phyloP scores from a whole-genome alignment of 1,140 invertebrate genomes.

The Diorhabda sublineata region DNA sequence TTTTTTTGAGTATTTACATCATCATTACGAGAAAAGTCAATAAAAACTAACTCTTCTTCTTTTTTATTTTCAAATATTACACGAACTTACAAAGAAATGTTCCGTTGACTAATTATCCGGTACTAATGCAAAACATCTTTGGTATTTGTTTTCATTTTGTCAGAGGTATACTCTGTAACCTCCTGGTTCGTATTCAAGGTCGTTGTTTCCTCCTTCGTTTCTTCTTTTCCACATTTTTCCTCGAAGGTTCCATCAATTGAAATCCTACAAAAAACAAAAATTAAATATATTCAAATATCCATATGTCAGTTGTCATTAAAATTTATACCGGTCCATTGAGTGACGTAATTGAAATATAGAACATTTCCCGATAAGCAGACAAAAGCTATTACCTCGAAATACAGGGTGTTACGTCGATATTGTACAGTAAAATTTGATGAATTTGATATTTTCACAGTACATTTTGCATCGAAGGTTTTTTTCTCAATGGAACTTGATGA shows the following conservation, averaged over 20 bases:
- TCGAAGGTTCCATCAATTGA: background rate
- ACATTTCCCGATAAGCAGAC: too few species aligned
- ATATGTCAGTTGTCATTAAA: too few species aligned
- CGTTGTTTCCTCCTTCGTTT: background rate
- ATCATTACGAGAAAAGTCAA: conserved; percentile 9
- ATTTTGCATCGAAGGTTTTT: too few species aligned
- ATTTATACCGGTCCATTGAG: too few species aligned
- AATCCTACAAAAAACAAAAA: background rate
- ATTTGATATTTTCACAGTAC: too few species aligned
- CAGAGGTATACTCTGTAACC: conserved; percentile 5
- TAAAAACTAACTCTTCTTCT: background rate
- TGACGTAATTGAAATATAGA: too few species aligned
- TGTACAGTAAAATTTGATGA: too few species aligned
- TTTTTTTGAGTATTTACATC: conserved; percentile 32
- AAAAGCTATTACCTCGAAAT: too few species aligned
- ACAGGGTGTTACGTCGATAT: too few species aligned
- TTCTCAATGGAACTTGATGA: too few species aligned
- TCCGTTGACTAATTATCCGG: background rate
- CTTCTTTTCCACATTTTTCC: conserved; percentile 11
- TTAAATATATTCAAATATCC: too few species aligned
- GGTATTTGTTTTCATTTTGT: conserved; percentile 25
- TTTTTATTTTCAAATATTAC: background rate
- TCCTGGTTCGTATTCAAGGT: background rate
- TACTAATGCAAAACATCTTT: conserved; percentile 30
- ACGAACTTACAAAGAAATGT: background rate